Evolutionary conservation across 2,888 invertebrate genomes (phyloP).

Genomic region (Cantharis lateralis): DNA sequence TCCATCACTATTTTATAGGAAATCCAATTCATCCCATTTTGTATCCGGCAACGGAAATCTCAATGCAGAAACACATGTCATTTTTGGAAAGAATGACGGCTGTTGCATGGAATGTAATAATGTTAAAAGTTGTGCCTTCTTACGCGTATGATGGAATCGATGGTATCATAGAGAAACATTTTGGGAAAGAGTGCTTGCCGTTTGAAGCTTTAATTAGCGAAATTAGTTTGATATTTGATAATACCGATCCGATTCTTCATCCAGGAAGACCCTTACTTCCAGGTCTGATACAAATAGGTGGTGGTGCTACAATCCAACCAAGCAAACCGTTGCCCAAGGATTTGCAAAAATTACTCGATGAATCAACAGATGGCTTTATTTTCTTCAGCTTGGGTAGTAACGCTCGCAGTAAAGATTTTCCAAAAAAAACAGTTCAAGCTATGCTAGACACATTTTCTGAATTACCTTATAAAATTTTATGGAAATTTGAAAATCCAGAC

Average conservation of each 20-base stretch:
- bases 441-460: not conserved
- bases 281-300: not conserved
- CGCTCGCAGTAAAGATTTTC: not conserved
- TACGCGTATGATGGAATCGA: too few species aligned
- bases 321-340: not conserved
- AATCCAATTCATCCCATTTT: conserved; percentile 47
- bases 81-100: not conserved
- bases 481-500: not conserved
- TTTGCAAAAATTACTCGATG: not conserved
- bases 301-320: not conserved
- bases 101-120: not conserved
- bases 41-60: conserved; percentile 41
- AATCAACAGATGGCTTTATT: not conserved
- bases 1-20: conserved; percentile 43
- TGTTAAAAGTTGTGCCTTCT: not conserved
- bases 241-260: not conserved
- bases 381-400: not conserved
- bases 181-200: not conserved
- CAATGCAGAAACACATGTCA: not conserved
- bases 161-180: not conserved
- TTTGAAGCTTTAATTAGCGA: not conserved
- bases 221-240: not conserved
- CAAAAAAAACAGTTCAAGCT: not conserved
- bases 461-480: not conserved
- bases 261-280: not conserved